Conservation (phyloP, 1,140 invertebrate genomes). For the Drosophila lacteicornis region DNA sequence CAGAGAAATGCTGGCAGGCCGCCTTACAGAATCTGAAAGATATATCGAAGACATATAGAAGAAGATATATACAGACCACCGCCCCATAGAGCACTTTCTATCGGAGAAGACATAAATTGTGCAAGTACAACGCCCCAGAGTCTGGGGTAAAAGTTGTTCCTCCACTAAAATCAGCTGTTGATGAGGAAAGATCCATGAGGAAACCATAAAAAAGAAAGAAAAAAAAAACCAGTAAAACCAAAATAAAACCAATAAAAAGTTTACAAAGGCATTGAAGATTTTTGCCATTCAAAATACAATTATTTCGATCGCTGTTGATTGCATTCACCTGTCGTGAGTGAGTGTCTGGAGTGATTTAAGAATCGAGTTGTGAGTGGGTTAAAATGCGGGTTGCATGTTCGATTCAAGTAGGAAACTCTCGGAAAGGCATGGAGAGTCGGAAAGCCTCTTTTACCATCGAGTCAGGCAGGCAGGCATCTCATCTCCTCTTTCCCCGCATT, state of each 20-base stretch:
- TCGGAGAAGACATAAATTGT: slow-evolving; percentile 28
- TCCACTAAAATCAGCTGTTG: slow-evolving; percentile 40
- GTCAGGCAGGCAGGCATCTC: background rate
- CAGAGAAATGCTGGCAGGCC: slow-evolving; percentile 17
- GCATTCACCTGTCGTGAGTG: slow-evolving; percentile 60
- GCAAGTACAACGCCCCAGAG: slow-evolving; percentile 23
- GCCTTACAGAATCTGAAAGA: slow-evolving; percentile 16
- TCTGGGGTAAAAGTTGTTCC: slow-evolving; percentile 56
- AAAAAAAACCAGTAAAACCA: slow-evolving; percentile 1
- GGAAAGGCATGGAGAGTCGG: background rate
- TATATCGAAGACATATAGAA: slow-evolving; percentile 1
- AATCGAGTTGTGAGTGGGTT: slow-evolving; percentile 37
- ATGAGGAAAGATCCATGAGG: slow-evolving; percentile 2
- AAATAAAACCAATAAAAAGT: slow-evolving; percentile 16
- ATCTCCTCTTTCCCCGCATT: slow-evolving; percentile 17
- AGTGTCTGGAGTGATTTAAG: slow-evolving; percentile 43
- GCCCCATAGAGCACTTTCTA: slow-evolving; percentile 54
- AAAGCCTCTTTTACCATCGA: slow-evolving; percentile 6
- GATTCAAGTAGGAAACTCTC: slow-evolving; percentile 30
- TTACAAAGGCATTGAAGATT: slow-evolving; percentile 31
- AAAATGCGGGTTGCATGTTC: slow-evolving; percentile 49
- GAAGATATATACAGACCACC: slow-evolving; percentile 7
- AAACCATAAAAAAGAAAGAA: slow-evolving; percentile 12
- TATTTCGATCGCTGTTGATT: slow-evolving; percentile 59
- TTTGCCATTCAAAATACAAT: slow-evolving; percentile 57